Evolutionary conservation across 2,113 vertebrate genomes (phyloP).

Genomic region (Damaliscus lunatus): DNA sequence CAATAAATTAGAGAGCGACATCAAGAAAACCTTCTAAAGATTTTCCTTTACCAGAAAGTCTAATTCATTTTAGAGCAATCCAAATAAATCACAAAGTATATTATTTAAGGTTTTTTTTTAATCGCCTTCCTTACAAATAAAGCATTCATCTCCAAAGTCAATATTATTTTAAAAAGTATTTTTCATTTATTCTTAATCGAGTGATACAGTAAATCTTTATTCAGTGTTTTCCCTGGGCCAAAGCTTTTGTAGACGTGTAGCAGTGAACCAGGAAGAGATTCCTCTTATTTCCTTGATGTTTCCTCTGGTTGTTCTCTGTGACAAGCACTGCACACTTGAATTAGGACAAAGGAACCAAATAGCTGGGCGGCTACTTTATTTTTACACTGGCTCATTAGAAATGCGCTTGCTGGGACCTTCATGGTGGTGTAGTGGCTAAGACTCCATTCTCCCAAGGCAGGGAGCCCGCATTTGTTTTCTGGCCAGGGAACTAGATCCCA

Average conservation of each 20-base stretch:
- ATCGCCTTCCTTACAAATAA: not conserved
- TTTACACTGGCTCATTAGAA: not conserved
- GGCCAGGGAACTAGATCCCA: not conserved
- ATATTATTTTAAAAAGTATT: not conserved
- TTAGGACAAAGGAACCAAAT: not conserved
- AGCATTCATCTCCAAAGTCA: not conserved
- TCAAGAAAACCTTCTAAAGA: not conserved
- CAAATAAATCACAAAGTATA: not conserved
- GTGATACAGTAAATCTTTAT: not conserved
- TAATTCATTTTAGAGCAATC: slow-evolving; percentile 27
- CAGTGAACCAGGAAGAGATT: not conserved
- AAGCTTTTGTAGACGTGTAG: not conserved
- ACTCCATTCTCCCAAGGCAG: not conserved
- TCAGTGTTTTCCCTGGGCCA: not conserved
- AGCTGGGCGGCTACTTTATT: not conserved
- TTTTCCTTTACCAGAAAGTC: not conserved
- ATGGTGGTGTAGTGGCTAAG: not conserved
- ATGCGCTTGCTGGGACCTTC: not conserved
- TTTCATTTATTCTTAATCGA: not conserved
- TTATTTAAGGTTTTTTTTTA: not conserved
- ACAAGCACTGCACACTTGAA: not conserved
- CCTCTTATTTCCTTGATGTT: not conserved
- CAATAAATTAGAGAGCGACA: not conserved
- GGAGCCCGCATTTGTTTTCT: not conserved
- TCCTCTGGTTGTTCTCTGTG: not conserved